Base-by-base conservation (phyloP, 2,113 vertebrate species). In the Daphoenositta chrysoptera region DNA sequence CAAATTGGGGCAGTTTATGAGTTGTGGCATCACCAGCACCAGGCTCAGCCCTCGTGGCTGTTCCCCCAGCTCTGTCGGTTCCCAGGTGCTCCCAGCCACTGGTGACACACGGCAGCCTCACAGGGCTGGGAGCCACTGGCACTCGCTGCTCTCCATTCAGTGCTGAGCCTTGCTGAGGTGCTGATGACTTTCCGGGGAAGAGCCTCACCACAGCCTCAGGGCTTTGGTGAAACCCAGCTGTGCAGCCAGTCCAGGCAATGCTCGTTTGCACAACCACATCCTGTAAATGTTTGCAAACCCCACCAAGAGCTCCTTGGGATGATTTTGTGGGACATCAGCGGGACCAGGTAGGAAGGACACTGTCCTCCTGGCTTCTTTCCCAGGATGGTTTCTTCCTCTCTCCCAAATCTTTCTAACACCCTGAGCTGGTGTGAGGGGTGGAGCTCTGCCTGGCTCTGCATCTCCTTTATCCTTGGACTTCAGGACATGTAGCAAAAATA, bases 381-480 rank as follows among this genome's bases (percentile, higher is more conserved):
- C 0, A 3, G 19, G 26, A 26, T 18, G 35, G 13, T 48, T 91
- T 71, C 30, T 22, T 93, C 19, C 35, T 51, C 50, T 73, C 30
- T 50, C 42, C 44, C 39, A 81, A n/a, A 81, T 14, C 47, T 45
- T 61, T 75, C 44, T 27, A 26, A 68, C 7, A 31, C 9, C 12
- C 65, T 7, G 16, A 57, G 61, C 57, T 53, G 85, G 33, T 28
- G 47, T 19, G 23, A 65, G 44, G 33, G 47, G 42, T 71, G 61
- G 65, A 84, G 23, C 53, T 6, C 1, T 39, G 33, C 27, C 35
- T 24, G 60, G 50, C 17, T 45, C 24, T 40, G 50, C 69, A 87
- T 21, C 65, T 73, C 28, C 31, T 69, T 80, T 88, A 73, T 75
- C 94, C 92, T 97, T 96, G 96, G 93, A 96, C 95, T 95, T 96